phyloP scores from a whole-genome alignment of 1,140 invertebrate genomes.

The Scaptomyza pallida region DNA sequence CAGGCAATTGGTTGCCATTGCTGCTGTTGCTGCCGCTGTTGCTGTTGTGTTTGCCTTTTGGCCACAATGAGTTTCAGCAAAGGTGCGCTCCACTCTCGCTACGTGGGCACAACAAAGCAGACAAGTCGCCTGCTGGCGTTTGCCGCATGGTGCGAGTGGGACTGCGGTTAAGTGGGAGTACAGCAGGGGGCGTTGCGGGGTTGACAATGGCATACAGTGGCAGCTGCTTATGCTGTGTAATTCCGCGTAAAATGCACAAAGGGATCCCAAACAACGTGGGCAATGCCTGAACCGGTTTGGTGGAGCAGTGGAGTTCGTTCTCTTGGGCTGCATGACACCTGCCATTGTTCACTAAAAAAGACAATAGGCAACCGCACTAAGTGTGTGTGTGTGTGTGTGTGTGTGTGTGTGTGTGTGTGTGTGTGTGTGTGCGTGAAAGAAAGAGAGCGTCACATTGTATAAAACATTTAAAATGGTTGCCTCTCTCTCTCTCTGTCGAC shows the following conservation, averaged over 20 bases:
- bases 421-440: neutral
- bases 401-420: neutral
- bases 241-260: constrained; percentile 81
- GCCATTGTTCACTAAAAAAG: constrained; percentile 70
- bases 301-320: constrained; percentile 6
- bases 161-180: constrained; percentile 6
- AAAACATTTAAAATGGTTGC: constrained; percentile 59
- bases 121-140: constrained; percentile 64
- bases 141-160: constrained; percentile 54
- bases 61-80: constrained; percentile 57
- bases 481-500: too few species aligned
- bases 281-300: neutral
- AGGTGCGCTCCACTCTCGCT: constrained; percentile 8
- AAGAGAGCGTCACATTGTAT: constrained; percentile 29
- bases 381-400: neutral
- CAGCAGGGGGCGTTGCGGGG: neutral
- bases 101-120: constrained; percentile 65
- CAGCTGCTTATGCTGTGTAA: constrained; percentile 76
- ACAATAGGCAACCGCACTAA: constrained; percentile 55
- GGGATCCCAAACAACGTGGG: constrained; percentile 31
- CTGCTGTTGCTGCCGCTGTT: constrained; percentile 23
- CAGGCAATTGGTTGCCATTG: constrained; percentile 56
- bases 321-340: constrained; percentile 71
- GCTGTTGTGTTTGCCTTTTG: constrained; percentile 65
- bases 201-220: constrained; percentile 14